Conservation (phyloP, 1,140 invertebrate species). For the Platyura marginata region DNA sequence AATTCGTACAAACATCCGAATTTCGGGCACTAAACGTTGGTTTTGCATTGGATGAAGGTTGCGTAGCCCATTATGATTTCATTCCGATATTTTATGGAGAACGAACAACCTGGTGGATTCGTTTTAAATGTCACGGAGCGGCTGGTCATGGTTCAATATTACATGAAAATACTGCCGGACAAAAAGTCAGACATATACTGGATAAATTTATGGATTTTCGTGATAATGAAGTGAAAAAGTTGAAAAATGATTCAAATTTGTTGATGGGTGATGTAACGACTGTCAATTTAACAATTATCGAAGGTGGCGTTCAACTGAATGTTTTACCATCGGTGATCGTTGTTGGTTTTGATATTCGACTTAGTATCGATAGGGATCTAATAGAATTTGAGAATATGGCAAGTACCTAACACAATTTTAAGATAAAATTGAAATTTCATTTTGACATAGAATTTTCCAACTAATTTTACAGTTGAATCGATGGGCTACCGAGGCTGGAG, state of each 20-base stretch:
- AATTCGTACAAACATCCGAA: slow-evolving; percentile 42
- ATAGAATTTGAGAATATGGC: slow-evolving; percentile 45
- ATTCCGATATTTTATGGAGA: slow-evolving; percentile 37
- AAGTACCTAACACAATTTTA: slow-evolving; percentile 27
- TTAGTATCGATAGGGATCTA: slow-evolving; percentile 46
- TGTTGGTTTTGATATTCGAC: slow-evolving; percentile 57
- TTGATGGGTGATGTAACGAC: slow-evolving; percentile 61
- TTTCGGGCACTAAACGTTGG: slow-evolving; percentile 57
- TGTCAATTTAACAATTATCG: slow-evolving; percentile 63
- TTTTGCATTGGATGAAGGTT: slow-evolving; percentile 63
- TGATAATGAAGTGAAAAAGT: slow-evolving; percentile 38
- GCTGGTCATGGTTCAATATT: slow-evolving; percentile 67
- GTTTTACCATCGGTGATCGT: slow-evolving; percentile 62
- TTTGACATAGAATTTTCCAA: slow-evolving; percentile 24
- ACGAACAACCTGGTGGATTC: neutral
- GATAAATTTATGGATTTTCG: slow-evolving; percentile 54
- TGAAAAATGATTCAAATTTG: slow-evolving; percentile 38
- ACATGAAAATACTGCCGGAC: slow-evolving; percentile 52
- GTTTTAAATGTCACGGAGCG: slow-evolving; percentile 44
- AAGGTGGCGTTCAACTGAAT: slow-evolving; percentile 69
- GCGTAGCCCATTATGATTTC: slow-evolving; percentile 38
- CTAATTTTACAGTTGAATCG: slow-evolving; percentile 13
- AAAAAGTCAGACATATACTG: slow-evolving; percentile 52
- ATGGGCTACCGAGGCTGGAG: slow-evolving; percentile 47
- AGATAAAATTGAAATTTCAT: slow-evolving; percentile 30